Evolutionary conservation across 2,797 vertebrate genomes (phyloP), one percentile per base, ranked within the genome.

Genomic region (Crocidura indochinensis): DNA sequence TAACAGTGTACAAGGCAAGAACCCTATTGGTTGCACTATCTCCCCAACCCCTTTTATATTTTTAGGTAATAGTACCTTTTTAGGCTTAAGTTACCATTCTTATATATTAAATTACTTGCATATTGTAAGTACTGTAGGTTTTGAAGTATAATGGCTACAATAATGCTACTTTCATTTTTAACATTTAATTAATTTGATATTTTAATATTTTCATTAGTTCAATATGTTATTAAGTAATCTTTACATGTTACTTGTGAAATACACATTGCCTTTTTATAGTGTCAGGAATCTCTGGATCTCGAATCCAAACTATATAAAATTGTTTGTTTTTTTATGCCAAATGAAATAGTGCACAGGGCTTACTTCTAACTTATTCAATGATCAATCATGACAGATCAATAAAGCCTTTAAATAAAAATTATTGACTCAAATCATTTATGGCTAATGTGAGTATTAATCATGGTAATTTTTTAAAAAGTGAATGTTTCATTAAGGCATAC

Each of bases 391-490:
- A 20, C 15, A 60, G 53, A 56, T 6, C 53, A 17, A 15, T 17
- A 56, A 17, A 15, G 14, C 91, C 92, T 85, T 27, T 0, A 86
- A 96, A 60, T 88, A 12, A 75, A 67, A 94, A 78, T 85, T 87
- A 91, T 72, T 87, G 71, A 22, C 95, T 75, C 94, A 96, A 95
- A 91, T 96, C 90, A 97, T 53, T 73, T 88, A 95, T 88, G 90
- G 74, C 2, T 90, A 96, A 96, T 94, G 78, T 81, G 47, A 72
- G 4, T 89, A 19, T 77, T 95, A 97, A 95, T 94, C 56, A 53
- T 27, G 91, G 38, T 47, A 90, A 90, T 94, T 90, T 90, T 79
- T 56, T 93, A 95, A 94, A 94, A 69, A 92, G 78, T 77, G 67
- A 95, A 84, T 90, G 91, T 8, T 95, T 95, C 72, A 90, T 89